These are phyloP conservation scores for Ptilorrhoa leucosticta DNA, from an alignment of 2,113 vertebrate genomes.

Conservation along the genomic window DNA sequence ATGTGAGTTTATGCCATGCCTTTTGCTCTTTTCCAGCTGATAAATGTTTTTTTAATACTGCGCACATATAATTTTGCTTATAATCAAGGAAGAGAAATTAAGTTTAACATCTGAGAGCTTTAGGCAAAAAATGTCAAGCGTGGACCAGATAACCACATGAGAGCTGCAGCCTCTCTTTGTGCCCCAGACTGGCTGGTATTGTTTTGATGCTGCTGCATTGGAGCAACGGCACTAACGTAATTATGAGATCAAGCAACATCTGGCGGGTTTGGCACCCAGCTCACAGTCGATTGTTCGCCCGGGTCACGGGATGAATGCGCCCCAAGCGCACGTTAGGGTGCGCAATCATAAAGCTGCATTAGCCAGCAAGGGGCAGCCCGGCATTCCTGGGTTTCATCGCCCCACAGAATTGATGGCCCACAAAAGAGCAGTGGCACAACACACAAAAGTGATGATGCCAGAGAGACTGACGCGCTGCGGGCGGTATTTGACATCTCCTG, in stretches of 20 bases:
- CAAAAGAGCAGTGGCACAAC: conserved; percentile 63
- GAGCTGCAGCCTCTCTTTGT: neutral
- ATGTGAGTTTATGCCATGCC: neutral
- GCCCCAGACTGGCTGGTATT: conserved; percentile 61
- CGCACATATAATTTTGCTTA: conserved; percentile 21
- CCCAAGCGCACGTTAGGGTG: conserved; percentile 70
- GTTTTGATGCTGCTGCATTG: conserved; percentile 70
- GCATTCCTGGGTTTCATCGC: conserved; percentile 56
- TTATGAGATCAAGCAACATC: conserved; percentile 85
- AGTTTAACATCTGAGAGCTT: conserved; percentile 22
- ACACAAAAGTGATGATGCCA: conserved; percentile 81
- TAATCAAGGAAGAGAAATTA: conserved; percentile 29
- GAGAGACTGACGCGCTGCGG: conserved; percentile 77
- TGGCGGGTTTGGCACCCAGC: conserved; percentile 70
- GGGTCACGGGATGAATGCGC: conserved; percentile 73
- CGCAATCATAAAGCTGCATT: conserved; percentile 84
- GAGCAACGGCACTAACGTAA: conserved; percentile 66
- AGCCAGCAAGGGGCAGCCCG: conserved; percentile 45
- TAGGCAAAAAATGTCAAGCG: neutral
- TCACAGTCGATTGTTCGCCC: conserved; percentile 57
- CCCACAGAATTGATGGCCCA: conserved; percentile 57
- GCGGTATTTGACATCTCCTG: conserved; percentile 76
- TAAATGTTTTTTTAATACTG: conserved; percentile 47
- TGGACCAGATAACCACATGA: conserved; percentile 33
- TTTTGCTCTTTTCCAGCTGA: conserved; percentile 25